Percentiles rank a stretch among this genome's conserved stretches.
Evolutionary conservation across 2,797 vertebrate species (phyloP).

Genomic region (Macropodus opercularis): DNA sequence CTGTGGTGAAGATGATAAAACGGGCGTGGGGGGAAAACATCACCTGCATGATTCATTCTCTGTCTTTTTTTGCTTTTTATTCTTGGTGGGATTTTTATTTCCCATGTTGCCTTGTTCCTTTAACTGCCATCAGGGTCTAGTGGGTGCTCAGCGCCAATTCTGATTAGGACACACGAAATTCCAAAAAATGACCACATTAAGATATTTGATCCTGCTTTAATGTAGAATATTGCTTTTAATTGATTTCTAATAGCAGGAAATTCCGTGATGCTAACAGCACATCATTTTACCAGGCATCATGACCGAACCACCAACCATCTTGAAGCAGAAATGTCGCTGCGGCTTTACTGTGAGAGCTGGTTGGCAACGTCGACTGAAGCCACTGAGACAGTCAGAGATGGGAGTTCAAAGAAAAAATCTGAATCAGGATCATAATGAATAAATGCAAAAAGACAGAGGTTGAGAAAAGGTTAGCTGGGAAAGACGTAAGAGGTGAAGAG

Average conservation of each 20-base stretch:
- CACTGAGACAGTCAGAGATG: background rate
- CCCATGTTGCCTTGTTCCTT: background rate
- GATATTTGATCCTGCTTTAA: too few species aligned
- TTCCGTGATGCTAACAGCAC: too few species aligned
- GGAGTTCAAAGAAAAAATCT: slow-evolving; percentile 10
- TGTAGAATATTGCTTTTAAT: too few species aligned
- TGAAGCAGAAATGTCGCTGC: background rate
- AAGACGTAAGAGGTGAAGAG: slow-evolving; percentile 12
- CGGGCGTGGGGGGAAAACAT: background rate
- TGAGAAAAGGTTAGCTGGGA: background rate
- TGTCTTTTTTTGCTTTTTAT: background rate
- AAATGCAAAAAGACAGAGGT: slow-evolving; percentile 3
- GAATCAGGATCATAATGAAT: slow-evolving; percentile 5
- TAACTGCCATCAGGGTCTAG: slow-evolving; percentile 14
- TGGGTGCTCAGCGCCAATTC: too few species aligned
- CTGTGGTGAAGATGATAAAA: slow-evolving; percentile 28
- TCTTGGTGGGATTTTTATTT: background rate
- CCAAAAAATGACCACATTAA: too few species aligned
- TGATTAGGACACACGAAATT: too few species aligned
- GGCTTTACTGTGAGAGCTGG: background rate
- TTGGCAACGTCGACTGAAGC: slow-evolving; percentile 1
- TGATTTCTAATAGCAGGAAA: too few species aligned
- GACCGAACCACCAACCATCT: background rate
- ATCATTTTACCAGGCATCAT: background rate
- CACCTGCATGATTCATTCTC: slow-evolving; percentile 20